Base-by-base conservation (phyloP, 2,797 vertebrate genomes). In the Gambusia yucatana region DNA sequence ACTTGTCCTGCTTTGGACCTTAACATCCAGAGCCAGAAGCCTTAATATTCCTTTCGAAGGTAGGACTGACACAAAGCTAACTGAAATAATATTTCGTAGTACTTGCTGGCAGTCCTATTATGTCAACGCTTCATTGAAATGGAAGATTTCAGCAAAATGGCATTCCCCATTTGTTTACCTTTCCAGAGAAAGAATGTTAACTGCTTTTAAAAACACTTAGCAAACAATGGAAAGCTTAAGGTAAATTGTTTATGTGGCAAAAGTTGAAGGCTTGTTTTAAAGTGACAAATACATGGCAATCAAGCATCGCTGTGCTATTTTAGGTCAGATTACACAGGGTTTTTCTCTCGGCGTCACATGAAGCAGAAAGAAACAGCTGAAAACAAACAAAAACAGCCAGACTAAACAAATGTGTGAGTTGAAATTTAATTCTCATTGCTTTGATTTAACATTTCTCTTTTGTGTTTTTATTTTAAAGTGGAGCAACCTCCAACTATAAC, bases 401-500 rank as follows among this genome's bases (percentile, higher is more conserved):
- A 16, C 2, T 73, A 11, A 7, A 47, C 63, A 73, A 28, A 47
- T 25, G 16, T 28, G 4, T 22, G 17, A 4, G 22, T 13, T 22
- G 44, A 13, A 67, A 44, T n/a, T 72, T 47, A 7, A 71, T 36
- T 36, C 16, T 11, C 6, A 0, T 3, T 70, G 6, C 67, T 70
- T n/a, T 30, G 28, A 8, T 33, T 77, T 72, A 55, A 2, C 6
- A 55, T 77, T 79, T 25, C 72, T 78, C 16, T 5, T 85, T 2
- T 86, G 20, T 73, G 5, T 28, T 28, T 61, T 85, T 17, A 41
- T 82, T 7, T 88, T 91, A 44, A 93, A 97, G 98, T 99, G 91
- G 95, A 94, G 74, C 98, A 99, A 93, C 96, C 95, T 81, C 98
- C 98, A 63, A 97, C 96, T n/a, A 97, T 99, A 87, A 94, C 86